Conservation (phyloP, 2,113 vertebrate species). For the Calypte anna region DNA sequence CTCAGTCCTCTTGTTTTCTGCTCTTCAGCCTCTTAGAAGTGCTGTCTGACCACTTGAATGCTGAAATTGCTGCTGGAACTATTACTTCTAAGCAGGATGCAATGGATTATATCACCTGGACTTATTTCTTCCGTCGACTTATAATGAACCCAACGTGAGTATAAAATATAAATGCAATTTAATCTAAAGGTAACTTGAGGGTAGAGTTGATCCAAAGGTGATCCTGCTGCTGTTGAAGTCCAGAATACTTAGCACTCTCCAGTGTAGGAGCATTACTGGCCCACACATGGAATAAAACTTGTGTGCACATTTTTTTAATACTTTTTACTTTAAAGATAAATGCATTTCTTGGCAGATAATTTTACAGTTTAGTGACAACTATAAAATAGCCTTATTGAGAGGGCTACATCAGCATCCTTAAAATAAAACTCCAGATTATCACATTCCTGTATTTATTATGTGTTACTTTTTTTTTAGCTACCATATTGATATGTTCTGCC, state of each 20-base stretch:
- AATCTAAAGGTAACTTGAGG: neutral
- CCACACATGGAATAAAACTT: slow-evolving; percentile 18
- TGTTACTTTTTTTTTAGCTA: slow-evolving; percentile 25
- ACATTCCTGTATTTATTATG: slow-evolving; percentile 27
- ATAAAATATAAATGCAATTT: slow-evolving; percentile 1
- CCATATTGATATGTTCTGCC: neutral
- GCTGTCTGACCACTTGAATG: slow-evolving; percentile 94
- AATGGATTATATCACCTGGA: slow-evolving; percentile 99
- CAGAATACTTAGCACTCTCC: neutral
- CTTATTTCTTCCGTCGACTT: slow-evolving; percentile 96
- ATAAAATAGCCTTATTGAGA: slow-evolving; percentile 26
- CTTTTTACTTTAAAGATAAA: slow-evolving; percentile 34
- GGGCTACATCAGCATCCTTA: neutral
- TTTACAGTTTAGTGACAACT: slow-evolving; percentile 25
- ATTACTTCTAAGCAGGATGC: slow-evolving; percentile 96
- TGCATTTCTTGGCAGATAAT: slow-evolving; percentile 37
- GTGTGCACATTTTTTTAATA: neutral
- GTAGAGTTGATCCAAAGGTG: slow-evolving; percentile 1
- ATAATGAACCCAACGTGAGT: slow-evolving; percentile 97
- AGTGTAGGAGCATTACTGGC: neutral
- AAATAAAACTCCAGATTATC: slow-evolving; percentile 37
- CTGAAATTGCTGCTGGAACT: slow-evolving; percentile 94
- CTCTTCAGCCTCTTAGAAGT: slow-evolving; percentile 88
- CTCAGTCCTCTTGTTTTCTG: slow-evolving; percentile 33
- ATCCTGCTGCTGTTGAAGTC: neutral